Evolutionary conservation across 2,113 vertebrate species (phyloP), one percentile per base, ranked within the genome.

Genomic region (Pollimyrus isidori): DNA sequence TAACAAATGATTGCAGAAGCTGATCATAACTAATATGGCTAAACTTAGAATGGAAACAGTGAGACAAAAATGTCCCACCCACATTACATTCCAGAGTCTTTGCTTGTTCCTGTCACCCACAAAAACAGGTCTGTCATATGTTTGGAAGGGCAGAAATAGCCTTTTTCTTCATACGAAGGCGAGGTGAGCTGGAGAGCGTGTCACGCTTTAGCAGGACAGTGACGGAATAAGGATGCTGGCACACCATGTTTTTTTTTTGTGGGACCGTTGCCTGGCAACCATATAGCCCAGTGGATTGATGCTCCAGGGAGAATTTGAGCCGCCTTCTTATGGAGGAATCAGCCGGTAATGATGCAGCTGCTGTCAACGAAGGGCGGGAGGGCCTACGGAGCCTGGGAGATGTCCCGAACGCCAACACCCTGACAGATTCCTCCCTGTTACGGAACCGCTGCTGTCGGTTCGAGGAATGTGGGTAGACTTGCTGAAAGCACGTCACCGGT

Each of bases 181-280:
- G 26, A 87, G 13, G 26, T 53, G 85, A 53, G 50, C 42, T 21
- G 11, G 82, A 42, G 84, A 84, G 42, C 19, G 82, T 48, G 82
- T 84, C 39, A 48, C 82, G 26, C 49, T 35, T 86, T 53, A 53
- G 46, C 84, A 52, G 49, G 49, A 86, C 49, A 86, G 30, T 52
- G 45, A 86, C 84, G 84, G 49, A 87, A 87, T 35, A 53, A 26
- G 50, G n/a, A 87, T 30, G 85, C 50, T 53, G 30, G 4, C 85
- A 21, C 15, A 48, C 50, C n/a, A 48, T 48, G 83, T 48, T 49
- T 17, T 76, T 65, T 65, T 11, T 42, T 39, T 56, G n/a, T 87
- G 85, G 49, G 30, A 35, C 26, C 6, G 85, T 87, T 87, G 50
- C 85, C n/a, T 87, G 85, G 85, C 50, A 87, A 87, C 85, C 85